phyloP scores from a whole-genome alignment of 2,797 vertebrate genomes.

The Hydrolagus colliei region DNA sequence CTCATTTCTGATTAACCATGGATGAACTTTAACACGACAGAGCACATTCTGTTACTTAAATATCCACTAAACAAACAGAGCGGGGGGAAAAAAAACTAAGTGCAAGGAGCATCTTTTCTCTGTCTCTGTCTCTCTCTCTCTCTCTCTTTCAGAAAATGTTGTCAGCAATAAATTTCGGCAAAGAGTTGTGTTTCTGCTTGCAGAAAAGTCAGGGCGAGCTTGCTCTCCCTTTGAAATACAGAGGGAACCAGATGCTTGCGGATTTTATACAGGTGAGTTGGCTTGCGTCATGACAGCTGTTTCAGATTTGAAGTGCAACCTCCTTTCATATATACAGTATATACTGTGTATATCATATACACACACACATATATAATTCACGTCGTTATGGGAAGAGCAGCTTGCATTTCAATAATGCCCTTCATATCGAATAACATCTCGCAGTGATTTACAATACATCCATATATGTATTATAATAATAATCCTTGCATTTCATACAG shows the following conservation, averaged over 20 bases:
- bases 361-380: too few species aligned
- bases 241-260: not conserved
- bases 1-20: constrained; percentile 21
- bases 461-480: too few species aligned
- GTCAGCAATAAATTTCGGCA: not conserved
- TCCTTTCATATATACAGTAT: not conserved
- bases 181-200: not conserved
- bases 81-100: not conserved
- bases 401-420: too few species aligned
- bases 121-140: not conserved
- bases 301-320: not conserved
- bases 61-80: constrained; percentile 12
- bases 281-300: not conserved
- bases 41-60: constrained; percentile 27
- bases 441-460: too few species aligned
- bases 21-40: constrained; percentile 2
- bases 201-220: constrained; percentile 14
- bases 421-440: too few species aligned
- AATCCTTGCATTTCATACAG: too few species aligned
- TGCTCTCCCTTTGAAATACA: constrained; percentile 6
- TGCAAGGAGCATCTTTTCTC: not conserved
- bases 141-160: not conserved
- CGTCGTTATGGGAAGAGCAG: too few species aligned
- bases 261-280: constrained; percentile 14
- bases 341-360: too few species aligned